A percentile compares a stretch with the other conserved stretches of the same genome.
phyloP scores from a whole-genome alignment of 2,888 invertebrate genomes.

The Amphipoea oculea region DNA sequence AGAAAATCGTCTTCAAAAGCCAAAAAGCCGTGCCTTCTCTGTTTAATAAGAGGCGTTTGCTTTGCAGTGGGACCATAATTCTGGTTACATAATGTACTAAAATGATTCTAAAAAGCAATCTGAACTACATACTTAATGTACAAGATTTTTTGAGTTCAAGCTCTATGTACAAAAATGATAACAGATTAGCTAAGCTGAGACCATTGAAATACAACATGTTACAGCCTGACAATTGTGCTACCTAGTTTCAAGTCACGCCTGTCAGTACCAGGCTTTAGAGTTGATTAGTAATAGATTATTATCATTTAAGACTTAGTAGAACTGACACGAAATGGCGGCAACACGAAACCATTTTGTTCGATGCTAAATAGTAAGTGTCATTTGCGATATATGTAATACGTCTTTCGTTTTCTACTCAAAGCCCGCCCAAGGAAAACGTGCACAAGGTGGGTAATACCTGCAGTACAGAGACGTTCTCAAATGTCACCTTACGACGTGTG shows the following conservation, averaged over 20 bases:
- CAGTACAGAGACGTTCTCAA: background rate
- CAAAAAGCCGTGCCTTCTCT: background rate
- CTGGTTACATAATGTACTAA: background rate
- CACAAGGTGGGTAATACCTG: background rate
- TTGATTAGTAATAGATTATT: conserved; percentile 2
- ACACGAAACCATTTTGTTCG: conserved; percentile 3
- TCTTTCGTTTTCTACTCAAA: background rate
- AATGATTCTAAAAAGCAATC: background rate
- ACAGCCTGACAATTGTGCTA: background rate
- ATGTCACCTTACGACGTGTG: no score
- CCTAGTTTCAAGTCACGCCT: conserved; percentile 22
- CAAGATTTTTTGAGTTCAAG: background rate
- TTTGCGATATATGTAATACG: background rate
- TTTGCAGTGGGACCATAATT: background rate
- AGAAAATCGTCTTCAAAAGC: background rate
- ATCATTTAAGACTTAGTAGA: conserved; percentile 2
- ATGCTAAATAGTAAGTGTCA: background rate
- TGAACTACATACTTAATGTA: no score
- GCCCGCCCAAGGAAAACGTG: background rate
- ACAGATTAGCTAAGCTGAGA: background rate
- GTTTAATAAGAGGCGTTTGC: background rate
- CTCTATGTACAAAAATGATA: background rate
- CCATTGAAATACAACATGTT: conserved; percentile 1
- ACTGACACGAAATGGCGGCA: background rate
- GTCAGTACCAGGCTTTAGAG: conserved; percentile 33